Evolutionary conservation across 2,113 vertebrate species (phyloP), one percentile per base, ranked within the genome.

Genomic region (Calyptommatus sinebrachiatus): DNA sequence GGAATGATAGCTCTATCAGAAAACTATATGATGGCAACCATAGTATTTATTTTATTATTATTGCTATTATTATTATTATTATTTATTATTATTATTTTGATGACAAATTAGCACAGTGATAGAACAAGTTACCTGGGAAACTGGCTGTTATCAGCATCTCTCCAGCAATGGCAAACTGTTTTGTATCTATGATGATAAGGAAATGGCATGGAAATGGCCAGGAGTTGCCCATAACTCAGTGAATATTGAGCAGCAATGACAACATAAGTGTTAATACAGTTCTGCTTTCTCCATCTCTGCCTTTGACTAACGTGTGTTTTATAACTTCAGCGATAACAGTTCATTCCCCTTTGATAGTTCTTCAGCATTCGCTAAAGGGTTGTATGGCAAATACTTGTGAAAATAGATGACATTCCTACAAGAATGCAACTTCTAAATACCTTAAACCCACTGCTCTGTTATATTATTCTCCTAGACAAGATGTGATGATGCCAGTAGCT

Each of bases 381-480:
- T 61, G 0, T 10, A 1, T 10, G 8, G 12, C 41, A 77, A 31
- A 24, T 1, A 46, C 8, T 53, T 67, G 26, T 35, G 28, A 84
- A 46, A 61, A 8, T 22, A 67, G 57, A 70, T 71, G 24, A 5
- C 63, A 78, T 69, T 12, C 12, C 72, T 67, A 69, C 67, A 86
- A 79, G 16, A 24, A 2, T 14, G 28, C 26, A 24, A 35, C 41
- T 22, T 70, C 71, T 18, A 80, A 78, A 12, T 21, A 68, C 53
- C 26, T 26, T 78, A 76, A 87, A 66, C 73, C 77, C n/a, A 22
- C 0, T 3, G 61, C 28, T 80, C 81, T 62, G 45, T 50, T 73
- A 57, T 77, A 65, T 41, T 57, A 69, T 61, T 83, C 85, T 82
- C 71, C 81, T 70, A 81, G 77, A 87, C 74, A 85, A 83, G 62